Base-by-base conservation (phyloP, 2,113 vertebrate species). In the Balaeniceps rex region DNA sequence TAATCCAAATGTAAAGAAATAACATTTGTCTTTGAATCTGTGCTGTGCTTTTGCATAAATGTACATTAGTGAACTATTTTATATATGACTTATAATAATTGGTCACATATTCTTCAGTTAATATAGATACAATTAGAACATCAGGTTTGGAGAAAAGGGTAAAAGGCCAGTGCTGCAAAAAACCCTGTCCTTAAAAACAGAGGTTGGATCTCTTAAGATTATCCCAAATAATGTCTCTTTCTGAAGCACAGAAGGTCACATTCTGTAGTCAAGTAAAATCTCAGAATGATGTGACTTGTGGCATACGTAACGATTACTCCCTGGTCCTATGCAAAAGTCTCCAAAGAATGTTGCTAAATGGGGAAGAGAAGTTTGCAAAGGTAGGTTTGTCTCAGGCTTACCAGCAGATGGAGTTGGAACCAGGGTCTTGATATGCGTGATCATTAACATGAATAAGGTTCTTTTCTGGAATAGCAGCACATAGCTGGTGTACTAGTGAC, bases 381-480 rank as follows among this genome's bases (percentile, higher is more conserved):
- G 36, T 61, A 51, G 19, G 21, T 74, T 89, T 94, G 70, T 49
- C 91, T 55, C 74, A 65, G 36, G 44, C 25, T 95, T 83, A 93
- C 95, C 97, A 96, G 95, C 74, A 97, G 93, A 51, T 97, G 88
- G 95, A 94, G 91, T 87, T 92, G 92, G 60, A 96, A 96, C 23
- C 47, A 89, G 90, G 38, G 33, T 87, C 88, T 82, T 79, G 23
- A 87, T 46, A 65, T 13, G 33, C 49, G 63, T 78, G 22, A 61
- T 61, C 36, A 44, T 64, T 55, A 87, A 69, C 31, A 38, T 5
- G 44, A 81, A 31, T 17, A 72, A 84, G 13, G 52, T 47, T 84
- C 31, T 76, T 76, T 91, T 69, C 80, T 92, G 77, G 21, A 91
- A 89, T 3, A 87, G 70, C 44, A 94, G 61, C 47, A 69, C 18